phyloP scores from a whole-genome alignment of 2,888 invertebrate species.

The Fissipunctia ypsillon region DNA sequence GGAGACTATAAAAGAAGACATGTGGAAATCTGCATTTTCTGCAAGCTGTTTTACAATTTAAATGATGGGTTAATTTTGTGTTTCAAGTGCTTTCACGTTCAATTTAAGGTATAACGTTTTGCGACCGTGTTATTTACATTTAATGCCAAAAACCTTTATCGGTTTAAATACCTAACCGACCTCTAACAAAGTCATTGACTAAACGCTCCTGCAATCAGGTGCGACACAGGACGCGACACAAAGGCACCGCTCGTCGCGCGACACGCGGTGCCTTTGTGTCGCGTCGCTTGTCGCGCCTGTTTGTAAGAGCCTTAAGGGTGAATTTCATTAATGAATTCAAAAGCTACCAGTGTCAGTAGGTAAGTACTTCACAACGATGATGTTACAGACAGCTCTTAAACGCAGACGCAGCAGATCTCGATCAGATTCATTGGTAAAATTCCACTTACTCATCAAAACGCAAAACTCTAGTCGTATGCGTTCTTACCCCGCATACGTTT shows the following conservation, averaged over 20 bases:
- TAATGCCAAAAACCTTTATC: constrained; percentile 1
- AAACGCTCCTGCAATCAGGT: too few relatives aligned
- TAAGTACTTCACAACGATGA: background rate
- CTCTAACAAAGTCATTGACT: constrained; percentile 4
- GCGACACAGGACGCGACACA: too few relatives aligned
- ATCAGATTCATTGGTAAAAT: background rate
- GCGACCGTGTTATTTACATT: constrained; percentile 1
- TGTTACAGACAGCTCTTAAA: too few relatives aligned
- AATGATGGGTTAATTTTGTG: constrained; percentile 21
- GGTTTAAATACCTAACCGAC: background rate
- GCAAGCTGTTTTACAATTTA: constrained; percentile 32
- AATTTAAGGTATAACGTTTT: constrained; percentile 3
- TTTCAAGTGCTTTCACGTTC: constrained; percentile 8
- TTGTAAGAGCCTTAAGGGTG: too few relatives aligned
- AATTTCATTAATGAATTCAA: background rate
- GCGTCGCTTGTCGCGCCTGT: too few relatives aligned
- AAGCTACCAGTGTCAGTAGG: background rate
- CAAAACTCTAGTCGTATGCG: background rate
- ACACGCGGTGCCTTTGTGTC: too few relatives aligned
- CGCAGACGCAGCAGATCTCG: background rate
- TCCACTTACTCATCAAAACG: background rate
- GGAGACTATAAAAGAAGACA: constrained; percentile 34
- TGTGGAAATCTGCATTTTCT: constrained; percentile 29
- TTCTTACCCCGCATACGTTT: background rate
- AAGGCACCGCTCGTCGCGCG: too few relatives aligned